phyloP scores from a whole-genome alignment of 2,113 vertebrate genomes.

The Phyllostomus hastatus region DNA sequence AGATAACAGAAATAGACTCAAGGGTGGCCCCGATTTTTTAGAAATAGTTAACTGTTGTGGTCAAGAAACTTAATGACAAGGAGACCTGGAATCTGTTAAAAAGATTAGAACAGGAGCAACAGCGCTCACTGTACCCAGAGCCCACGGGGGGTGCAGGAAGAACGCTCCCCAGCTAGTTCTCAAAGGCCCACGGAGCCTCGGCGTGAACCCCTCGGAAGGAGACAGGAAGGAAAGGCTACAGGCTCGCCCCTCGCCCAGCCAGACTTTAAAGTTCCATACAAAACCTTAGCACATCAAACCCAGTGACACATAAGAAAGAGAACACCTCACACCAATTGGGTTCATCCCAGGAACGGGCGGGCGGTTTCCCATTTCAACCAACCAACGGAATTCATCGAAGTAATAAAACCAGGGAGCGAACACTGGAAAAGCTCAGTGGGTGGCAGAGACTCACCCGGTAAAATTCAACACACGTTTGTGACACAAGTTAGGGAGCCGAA shows the following conservation, averaged over 20 bases:
- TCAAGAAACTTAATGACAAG: neutral
- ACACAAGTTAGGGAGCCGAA: neutral
- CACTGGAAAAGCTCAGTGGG: neutral
- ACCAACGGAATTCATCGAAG: neutral
- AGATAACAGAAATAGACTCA: neutral
- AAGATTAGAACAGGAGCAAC: neutral
- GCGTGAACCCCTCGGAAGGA: neutral
- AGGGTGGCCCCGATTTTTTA: neutral
- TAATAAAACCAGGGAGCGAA: neutral
- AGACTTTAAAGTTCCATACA: neutral
- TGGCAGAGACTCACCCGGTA: neutral
- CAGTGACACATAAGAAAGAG: neutral
- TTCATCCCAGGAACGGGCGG: neutral
- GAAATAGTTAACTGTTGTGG: neutral
- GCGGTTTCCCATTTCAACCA: neutral
- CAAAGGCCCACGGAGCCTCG: neutral
- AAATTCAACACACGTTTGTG: too few species aligned
- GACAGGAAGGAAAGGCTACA: neutral
- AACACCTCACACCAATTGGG: neutral
- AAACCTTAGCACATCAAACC: neutral
- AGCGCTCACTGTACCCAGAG: neutral
- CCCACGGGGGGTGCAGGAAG: neutral
- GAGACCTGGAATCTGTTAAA: neutral
- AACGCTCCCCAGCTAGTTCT: neutral
- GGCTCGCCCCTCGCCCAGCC: neutral